Base-by-base conservation (phyloP, 2,888 invertebrate species). In the Drosophila putrida region DNA sequence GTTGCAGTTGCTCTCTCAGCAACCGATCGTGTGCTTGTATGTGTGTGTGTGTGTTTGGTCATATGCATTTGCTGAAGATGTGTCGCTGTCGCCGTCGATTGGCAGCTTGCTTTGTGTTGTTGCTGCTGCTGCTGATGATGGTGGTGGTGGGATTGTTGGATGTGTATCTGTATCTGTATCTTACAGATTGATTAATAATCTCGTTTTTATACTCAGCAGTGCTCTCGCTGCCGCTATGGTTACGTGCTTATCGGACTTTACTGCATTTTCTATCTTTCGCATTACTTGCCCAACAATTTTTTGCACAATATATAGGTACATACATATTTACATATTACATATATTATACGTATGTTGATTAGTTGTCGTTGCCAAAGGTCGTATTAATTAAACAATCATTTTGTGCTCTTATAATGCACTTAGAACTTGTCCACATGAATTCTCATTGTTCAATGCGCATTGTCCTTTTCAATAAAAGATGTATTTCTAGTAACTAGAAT, bases 151-250 rank as follows among this genome's bases (percentile, higher is more conserved):
- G 50, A 62, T 63, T 70, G 65, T 67, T 64, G 74, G 63, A 61
- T 78, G 78, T 76, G 78, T 78, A 57, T 57, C 57, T 57, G 55
- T 55, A 87, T 83, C 84, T 84, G 75, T 87, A 87, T 84, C 83
- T 87, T 87, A 75, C 75, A 80, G 87, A 83, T 83, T 83, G 83
- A 83, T 83, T 83, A 83, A 83, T 83, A 83, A 83, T 83, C 87
- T 83, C 85, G 87, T 83, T 82, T 86, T 82, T 83, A 74, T 78
- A 79, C 86, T 70, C 72, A 43, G 27, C 64, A 54, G 33, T 57
- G 61, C 71, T 62, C 53, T 36, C 71, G 55, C 77, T 87, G 31
- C 31, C 31, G 31, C 31, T 31, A 84, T 87, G 83, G 31, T 9
- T 31, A 84, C 83, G 83, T 87, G 87, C 87, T 87, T 83, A 83